Percentiles rank a stretch among this genome's conserved stretches.
Conservation (phyloP, 35 echinoderm and acorn worm genomes). For the Strongylocentrotus purpuratus region DNA sequence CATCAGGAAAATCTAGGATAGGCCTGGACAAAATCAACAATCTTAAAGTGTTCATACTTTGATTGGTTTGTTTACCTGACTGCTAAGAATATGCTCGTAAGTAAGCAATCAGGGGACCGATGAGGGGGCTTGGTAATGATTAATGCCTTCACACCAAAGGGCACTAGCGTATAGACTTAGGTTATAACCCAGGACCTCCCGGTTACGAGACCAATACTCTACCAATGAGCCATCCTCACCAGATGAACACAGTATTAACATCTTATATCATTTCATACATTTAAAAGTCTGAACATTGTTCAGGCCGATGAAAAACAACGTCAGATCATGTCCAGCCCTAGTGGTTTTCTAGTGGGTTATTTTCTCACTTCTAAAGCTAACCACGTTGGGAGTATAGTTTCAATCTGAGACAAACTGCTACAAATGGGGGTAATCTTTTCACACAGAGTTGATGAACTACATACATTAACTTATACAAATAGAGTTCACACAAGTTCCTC, state of each 20-base stretch:
- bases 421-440: neutral
- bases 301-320: neutral
- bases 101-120: too few relatives aligned
- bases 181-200: too few relatives aligned
- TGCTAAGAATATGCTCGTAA: too few relatives aligned
- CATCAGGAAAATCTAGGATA: neutral
- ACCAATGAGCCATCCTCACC: too few relatives aligned
- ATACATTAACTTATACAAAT: neutral
- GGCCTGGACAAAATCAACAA: neutral
- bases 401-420: neutral
- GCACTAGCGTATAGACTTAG: too few relatives aligned
- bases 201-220: too few relatives aligned
- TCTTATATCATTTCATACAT: neutral
- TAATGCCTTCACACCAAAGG: too few relatives aligned
- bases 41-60: too few relatives aligned
- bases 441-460: neutral
- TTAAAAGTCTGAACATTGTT: neutral
- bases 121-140: too few relatives aligned
- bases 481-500: neutral
- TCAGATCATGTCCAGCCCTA: neutral
- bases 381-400: neutral
- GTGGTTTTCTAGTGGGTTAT: neutral
- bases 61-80: too few relatives aligned
- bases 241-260: too few relatives aligned
- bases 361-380: neutral